Percentiles rank a stretch among this genome's conserved stretches.
Evolutionary conservation across 2,888 invertebrate genomes (phyloP).

Genomic region (Catocala nupta): DNA sequence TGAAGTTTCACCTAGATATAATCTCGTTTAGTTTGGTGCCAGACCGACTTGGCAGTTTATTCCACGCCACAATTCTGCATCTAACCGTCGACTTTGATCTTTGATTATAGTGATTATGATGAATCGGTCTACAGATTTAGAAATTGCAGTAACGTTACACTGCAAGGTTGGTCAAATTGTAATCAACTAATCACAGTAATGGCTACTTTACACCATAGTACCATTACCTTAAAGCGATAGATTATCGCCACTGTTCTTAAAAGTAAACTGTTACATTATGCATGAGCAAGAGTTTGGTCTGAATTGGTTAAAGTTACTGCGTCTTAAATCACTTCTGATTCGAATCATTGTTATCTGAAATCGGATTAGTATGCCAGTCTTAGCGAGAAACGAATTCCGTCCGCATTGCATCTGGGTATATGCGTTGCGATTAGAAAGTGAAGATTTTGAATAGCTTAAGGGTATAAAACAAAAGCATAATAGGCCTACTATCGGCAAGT

Average conservation of each 20-base stretch:
- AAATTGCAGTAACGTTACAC: conserved; percentile 43
- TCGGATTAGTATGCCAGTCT: neutral
- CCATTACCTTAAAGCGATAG: neutral
- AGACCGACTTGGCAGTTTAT: conserved; percentile 74
- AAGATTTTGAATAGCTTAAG: conserved; percentile 64
- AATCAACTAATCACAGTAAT: conserved; percentile 12
- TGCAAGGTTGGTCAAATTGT: conserved; percentile 19
- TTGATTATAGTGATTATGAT: conserved; percentile 60
- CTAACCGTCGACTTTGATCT: conserved; percentile 70
- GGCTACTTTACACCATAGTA: neutral
- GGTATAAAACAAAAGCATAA: conserved; percentile 77
- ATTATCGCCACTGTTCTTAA: neutral
- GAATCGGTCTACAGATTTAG: conserved; percentile 56
- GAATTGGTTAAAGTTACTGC: neutral
- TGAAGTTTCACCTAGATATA: conserved; percentile 75
- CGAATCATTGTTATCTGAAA: conserved; percentile 10
- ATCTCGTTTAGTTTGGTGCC: conserved; percentile 71
- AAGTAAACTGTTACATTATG: neutral
- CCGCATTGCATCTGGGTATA: neutral
- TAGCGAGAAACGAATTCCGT: neutral
- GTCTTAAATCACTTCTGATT: neutral
- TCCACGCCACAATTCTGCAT: conserved; percentile 49
- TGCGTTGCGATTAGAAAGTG: conserved; percentile 72
- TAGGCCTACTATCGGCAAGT: conserved; percentile 68
- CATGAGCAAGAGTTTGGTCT: no score